Conservation (phyloP, 2,113 vertebrate species). For the Picathartes gymnocephalus region DNA sequence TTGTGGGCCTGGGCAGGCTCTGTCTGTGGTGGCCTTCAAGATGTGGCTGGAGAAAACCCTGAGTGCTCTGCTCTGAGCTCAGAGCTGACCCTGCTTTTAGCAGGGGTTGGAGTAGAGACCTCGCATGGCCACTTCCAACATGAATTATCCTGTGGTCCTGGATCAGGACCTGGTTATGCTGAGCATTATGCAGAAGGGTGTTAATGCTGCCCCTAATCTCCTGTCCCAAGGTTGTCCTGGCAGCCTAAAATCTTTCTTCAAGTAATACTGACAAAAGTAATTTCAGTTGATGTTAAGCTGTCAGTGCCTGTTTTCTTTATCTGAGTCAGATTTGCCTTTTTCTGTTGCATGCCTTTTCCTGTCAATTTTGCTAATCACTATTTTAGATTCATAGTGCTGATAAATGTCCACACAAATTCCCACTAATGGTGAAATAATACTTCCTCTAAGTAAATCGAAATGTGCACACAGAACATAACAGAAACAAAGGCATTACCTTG, state of each 20-base stretch:
- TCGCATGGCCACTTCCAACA: neutral
- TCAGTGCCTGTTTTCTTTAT: neutral
- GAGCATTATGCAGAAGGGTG: neutral
- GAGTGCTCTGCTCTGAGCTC: neutral
- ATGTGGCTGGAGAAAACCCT: neutral
- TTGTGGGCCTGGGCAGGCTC: neutral
- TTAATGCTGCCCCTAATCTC: neutral
- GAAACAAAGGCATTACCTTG: neutral
- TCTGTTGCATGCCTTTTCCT: slow-evolving; percentile 2
- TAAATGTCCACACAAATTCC: neutral
- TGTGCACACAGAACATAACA: neutral
- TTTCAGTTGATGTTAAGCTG: neutral
- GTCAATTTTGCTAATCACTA: neutral
- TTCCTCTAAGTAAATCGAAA: neutral
- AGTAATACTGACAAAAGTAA: neutral
- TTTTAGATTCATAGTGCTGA: neutral
- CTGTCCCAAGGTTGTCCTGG: neutral
- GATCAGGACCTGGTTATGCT: neutral
- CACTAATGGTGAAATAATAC: neutral
- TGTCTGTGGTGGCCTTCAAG: neutral
- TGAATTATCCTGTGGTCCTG: neutral
- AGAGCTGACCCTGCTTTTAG: neutral
- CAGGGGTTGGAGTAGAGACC: neutral
- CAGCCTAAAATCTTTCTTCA: neutral
- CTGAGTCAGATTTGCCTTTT: neutral